Evolutionary conservation across 2,888 invertebrate species (phyloP).

Genomic region (Microchrysa polita): DNA sequence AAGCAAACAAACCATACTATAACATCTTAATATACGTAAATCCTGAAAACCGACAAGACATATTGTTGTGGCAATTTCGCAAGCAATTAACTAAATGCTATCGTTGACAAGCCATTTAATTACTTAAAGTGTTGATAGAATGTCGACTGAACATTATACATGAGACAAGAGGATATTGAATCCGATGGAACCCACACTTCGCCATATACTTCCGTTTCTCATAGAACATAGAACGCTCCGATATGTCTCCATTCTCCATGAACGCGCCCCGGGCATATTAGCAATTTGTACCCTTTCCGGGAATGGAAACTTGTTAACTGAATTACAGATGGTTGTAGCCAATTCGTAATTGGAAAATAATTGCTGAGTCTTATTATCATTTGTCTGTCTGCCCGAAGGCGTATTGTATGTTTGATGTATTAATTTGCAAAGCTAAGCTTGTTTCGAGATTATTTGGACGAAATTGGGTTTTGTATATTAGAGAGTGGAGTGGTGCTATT

Average conservation of each 20-base stretch:
- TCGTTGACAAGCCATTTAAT: slow-evolving; percentile 34
- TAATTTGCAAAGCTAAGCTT: too few relatives aligned
- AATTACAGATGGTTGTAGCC: slow-evolving; percentile 14
- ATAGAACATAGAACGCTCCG: too few relatives aligned
- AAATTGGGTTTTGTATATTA: too few relatives aligned
- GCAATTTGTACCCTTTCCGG: not conserved
- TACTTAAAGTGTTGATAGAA: slow-evolving; percentile 35
- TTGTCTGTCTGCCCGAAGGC: too few relatives aligned
- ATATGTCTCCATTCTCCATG: too few relatives aligned
- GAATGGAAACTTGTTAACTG: slow-evolving; percentile 12
- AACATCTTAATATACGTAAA: not conserved
- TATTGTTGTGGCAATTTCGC: slow-evolving; percentile 31
- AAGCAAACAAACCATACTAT: too few relatives aligned
- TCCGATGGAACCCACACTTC: too few relatives aligned
- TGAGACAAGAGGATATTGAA: not conserved
- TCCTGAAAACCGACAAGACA: slow-evolving; percentile 14
- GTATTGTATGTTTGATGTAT: too few relatives aligned
- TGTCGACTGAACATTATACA: not conserved
- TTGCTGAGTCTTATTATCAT: slow-evolving; percentile 11
- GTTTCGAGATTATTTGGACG: too few relatives aligned
- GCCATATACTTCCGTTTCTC: too few relatives aligned
- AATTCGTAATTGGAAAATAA: slow-evolving; percentile 30
- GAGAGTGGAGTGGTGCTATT: too few relatives aligned
- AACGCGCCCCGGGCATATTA: not conserved
- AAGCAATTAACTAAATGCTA: slow-evolving; percentile 30